Base-by-base conservation (phyloP, 1,140 invertebrate genomes). In the Aphaenogaster floridana region DNA sequence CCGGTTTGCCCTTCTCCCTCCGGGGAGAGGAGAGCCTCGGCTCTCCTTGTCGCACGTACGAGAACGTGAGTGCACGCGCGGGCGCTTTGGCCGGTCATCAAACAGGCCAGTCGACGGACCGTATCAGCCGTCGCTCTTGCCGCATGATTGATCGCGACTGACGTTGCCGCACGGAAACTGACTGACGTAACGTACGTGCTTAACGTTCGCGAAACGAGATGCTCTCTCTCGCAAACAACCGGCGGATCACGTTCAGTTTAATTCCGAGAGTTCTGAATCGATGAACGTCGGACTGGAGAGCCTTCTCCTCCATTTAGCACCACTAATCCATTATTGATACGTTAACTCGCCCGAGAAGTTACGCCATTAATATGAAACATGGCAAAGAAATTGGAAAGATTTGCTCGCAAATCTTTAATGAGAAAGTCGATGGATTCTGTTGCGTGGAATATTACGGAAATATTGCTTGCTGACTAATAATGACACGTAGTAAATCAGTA, bases 111-210 rank as follows among this genome's bases (percentile, higher is more conserved):
- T 74, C 80, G 79, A 45, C 52, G 17, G 79, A 71, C 68, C 66
- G 42, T 83, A 83, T 83, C 69, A 61, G 68, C 68, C 45, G 78
- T 66, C 57, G 13, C 17, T 42, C 28, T 74, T 61, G 54, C 80
- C 69, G 80, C 69, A 76, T 84, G 80, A 84, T 76, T 76, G 80
- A 84, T 84, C 80, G n/a, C 54, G 28, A 52, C 69, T 84, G 80
- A 84, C 80, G 80, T 84, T n/a, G 79, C 64, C 66, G 80, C 69
- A 36, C 80, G 80, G 54, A 84, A 54, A 61, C 80, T 50, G 28
- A 74, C 80, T 87, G 80, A 85, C 81, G 68, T 66, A 85, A 85
- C 66, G 79, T 72, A 64, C 80, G 69, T 76, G 80, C 54, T 61
- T 59, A 48, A 83, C 68, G 21, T 34, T 72, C 68, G 68, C 66